Base-by-base conservation (phyloP, 2,113 vertebrate species). In the Cyprinus carpio region DNA sequence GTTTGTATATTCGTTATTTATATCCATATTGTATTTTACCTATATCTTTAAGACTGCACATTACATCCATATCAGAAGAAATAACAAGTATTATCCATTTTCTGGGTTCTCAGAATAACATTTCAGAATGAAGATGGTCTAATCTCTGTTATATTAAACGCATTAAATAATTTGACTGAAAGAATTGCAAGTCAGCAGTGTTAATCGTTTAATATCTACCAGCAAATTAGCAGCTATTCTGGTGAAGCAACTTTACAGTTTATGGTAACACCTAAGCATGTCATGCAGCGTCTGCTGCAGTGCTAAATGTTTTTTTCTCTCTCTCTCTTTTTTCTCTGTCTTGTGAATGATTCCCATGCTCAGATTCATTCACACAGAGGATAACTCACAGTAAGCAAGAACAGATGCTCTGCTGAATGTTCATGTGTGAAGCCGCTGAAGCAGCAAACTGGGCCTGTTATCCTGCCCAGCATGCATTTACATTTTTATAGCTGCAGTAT, bases 401-500 rank as follows among this genome's bases (percentile, higher is more conserved):
- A 64, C 78, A 81, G 78, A 81, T 64, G 78, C 58, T 65, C 16
- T 64, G 13, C 27, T 81, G 9, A 81, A 81, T 81, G 78, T 65
- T 43, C 78, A 81, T 27, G 56, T 40, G 37, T 81, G 25, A 81
- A 81, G 58, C 23, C 8, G 56, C 78, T 81, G 78, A 65, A 81
- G 78, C 78, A 46, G 78, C 78, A 81, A 81, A 81, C 78, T 10
- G 23, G 77, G 56, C 56, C 77, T 79, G 34, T 79, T 79, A 79
- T 79, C 77, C 31, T 25, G 37, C 78, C 37, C n/a, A 43, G 25
- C 4, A 15, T 1, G 3, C 34, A 81, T 65, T 81, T 81, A 81
- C 58, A 81, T 81, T 81, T 65, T 64, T 81, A 81, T 81, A 64
- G 78, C 78, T 65, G 78, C 58, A 46, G 78, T 65, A 46, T 80